Evolutionary conservation across 1,140 invertebrate genomes (phyloP).

Genomic region (Drosophila ironensis): DNA sequence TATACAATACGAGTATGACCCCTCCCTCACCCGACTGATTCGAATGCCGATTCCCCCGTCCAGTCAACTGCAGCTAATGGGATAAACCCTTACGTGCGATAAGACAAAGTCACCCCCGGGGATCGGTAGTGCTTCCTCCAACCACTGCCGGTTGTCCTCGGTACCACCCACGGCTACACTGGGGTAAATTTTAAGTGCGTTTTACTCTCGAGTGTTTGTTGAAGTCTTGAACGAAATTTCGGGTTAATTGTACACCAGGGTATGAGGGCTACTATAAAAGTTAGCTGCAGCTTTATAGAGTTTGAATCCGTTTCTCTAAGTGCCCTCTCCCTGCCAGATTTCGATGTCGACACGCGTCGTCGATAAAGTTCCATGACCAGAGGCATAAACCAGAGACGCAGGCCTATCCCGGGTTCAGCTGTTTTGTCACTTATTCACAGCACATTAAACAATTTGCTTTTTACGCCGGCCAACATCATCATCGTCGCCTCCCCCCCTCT

Average conservation of each 20-base stretch:
- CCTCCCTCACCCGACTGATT: no score
- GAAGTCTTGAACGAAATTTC: no score
- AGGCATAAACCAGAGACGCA: constrained; percentile 13
- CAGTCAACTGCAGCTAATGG: constrained; percentile 55
- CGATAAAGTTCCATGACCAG: constrained; percentile 64
- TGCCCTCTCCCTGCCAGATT: constrained; percentile 1
- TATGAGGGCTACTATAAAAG: no score
- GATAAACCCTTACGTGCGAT: constrained; percentile 68
- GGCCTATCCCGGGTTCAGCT: constrained; percentile 58
- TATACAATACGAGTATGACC: no score
- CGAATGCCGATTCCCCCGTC: not conserved
- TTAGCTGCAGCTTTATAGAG: no score
- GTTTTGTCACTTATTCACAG: constrained; percentile 80
- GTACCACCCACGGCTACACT: not conserved
- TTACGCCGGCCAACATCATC: constrained; percentile 69
- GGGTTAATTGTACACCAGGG: no score
- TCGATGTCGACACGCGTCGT: constrained; percentile 43
- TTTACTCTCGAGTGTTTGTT: no score
- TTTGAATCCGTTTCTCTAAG: not conserved
- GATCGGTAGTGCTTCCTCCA: constrained; percentile 7
- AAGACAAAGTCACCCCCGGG: constrained; percentile 48
- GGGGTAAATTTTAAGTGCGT: not conserved
- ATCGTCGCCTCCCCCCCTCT: constrained; percentile 8
- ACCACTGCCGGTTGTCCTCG: not conserved
- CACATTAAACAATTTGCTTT: constrained; percentile 80